Conservation (phyloP, 2,113 vertebrate species). For the Pelodiscus sinensis region DNA sequence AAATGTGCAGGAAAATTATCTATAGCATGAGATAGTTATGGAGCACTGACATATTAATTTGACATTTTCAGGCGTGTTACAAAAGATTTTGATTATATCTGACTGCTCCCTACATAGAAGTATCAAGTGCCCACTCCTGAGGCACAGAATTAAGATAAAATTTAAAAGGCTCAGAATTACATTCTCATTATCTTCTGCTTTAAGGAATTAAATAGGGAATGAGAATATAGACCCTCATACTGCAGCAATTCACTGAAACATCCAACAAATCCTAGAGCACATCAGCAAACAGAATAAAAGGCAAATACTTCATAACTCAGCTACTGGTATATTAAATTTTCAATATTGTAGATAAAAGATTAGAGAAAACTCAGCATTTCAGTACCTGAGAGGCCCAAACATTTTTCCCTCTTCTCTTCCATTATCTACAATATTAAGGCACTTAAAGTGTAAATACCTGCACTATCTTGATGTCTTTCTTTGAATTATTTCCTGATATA, state of each 20-base stretch:
- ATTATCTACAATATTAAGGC: background rate
- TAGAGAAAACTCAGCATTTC: background rate
- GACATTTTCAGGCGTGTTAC: slow-evolving; percentile 57
- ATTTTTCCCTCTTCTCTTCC: background rate
- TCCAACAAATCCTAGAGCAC: background rate
- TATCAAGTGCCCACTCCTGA: slow-evolving; percentile 8
- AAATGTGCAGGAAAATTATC: slow-evolving; percentile 35
- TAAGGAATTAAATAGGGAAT: background rate
- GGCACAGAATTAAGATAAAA: slow-evolving; percentile 21
- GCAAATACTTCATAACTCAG: background rate
- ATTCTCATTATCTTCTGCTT: slow-evolving; percentile 33
- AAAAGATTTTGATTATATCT: background rate
- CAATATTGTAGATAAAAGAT: background rate
- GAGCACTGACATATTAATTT: slow-evolving; percentile 34
- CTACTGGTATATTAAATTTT: background rate
- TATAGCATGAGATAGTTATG: slow-evolving; percentile 21
- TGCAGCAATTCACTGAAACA: slow-evolving; percentile 22
- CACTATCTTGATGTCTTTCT: background rate
- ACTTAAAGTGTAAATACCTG: background rate
- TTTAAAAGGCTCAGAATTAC: slow-evolving; percentile 17
- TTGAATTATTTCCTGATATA: background rate
- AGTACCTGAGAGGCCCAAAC: background rate
- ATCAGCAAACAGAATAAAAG: background rate
- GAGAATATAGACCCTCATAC: background rate
- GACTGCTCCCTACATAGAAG: slow-evolving; percentile 14